Evolutionary conservation across 2,888 invertebrate genomes (phyloP), one percentile per base, ranked within the genome.

Genomic region (Lycophotia porphyrea): DNA sequence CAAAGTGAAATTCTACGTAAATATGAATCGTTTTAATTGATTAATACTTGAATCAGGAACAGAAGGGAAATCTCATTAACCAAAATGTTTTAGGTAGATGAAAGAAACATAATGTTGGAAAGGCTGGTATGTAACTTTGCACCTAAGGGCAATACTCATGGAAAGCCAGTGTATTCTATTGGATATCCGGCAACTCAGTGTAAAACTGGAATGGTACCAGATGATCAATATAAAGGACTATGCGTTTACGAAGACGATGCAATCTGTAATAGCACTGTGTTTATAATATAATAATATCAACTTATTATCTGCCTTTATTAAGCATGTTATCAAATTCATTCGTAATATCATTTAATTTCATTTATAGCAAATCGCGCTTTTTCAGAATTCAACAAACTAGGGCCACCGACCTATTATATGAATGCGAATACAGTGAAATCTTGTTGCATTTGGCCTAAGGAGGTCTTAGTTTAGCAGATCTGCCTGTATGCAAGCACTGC

Each of bases 111-210:
- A 58, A 87, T 90, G 47, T 81, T 95, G 31, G 93, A 95, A 61
- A 92, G 96, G 82, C 88, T 96, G 15, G 92, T 96, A 5, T 96
- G 96, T 77, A 96, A 96, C 84, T 96, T 96, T 81, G 92, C 95
- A 11, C 94, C 96, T 0, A 93, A 89, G 75, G 96, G 96, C 2
- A 96, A 96, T 80, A 74, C 90, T 58, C 88, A 93, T 39, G 92
- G 93, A 2, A 93, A 92, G 76, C 94, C 95, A 13, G 88, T 96
- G 0, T 96, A 95, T 76, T 87, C 90, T 3, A 91, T 95, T 76
- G 96, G 96, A 67, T 92, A 90, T 67, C 91, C 96, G 0, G 93
- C 91, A 24, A 95, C 95, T 11, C 95, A 95, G 72, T 96, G 96
- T 83, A 81, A 87, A 11, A 85, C 86, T 8, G 85, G 89, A 34